Base-by-base conservation (phyloP, 2,797 vertebrate genomes). In the Oryzias dopingdopingensis region DNA sequence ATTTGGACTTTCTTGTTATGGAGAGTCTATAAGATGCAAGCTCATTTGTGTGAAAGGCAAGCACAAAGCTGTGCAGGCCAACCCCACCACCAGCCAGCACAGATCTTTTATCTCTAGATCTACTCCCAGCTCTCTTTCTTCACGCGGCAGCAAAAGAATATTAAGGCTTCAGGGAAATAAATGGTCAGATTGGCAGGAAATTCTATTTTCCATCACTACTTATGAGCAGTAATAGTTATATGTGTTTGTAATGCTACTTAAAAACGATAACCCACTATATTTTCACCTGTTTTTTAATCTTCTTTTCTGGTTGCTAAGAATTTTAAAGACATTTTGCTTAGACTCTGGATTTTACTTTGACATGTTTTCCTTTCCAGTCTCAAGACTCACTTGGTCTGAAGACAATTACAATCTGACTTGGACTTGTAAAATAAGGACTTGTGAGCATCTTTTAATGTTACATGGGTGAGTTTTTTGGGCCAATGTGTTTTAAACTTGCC, bases 1-100 rank as follows among this genome's bases (percentile, higher is more conserved):
- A 69, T 82, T 76, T 83, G 56, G 68, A 76, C 65, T 57, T 55
- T 15, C 49, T 62, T 74, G 70, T 77, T n/a, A 2, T 14, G 44
- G 60, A 63, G 57, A 55, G 65, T 62, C 61, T 63, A 82, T 83
- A 73, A 82, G 59, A 74, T 81, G 69, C 45, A 1, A 59, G 67
- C 62, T 79, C 58, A 83, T 86, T 85, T 85, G 63, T 70, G 80
- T 76, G 49, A 72, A 49, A 73, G 73, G 68, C 68, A 76, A 72
- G 8, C 66, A 59, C 47, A 58, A 48, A 74, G 67, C 65, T 49
- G 2, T 66, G 70, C 56, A 65, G 63, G 41, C 67, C 54, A 13
- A 62, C 55, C 22, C 3, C 53, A 44, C 2, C 53, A 44, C 3
- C 6, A 56, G 52, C 68, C 49, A 52, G 51, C 56, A 14, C 51